Conservation (phyloP, 2,888 invertebrate species). For the Elegia similella region DNA sequence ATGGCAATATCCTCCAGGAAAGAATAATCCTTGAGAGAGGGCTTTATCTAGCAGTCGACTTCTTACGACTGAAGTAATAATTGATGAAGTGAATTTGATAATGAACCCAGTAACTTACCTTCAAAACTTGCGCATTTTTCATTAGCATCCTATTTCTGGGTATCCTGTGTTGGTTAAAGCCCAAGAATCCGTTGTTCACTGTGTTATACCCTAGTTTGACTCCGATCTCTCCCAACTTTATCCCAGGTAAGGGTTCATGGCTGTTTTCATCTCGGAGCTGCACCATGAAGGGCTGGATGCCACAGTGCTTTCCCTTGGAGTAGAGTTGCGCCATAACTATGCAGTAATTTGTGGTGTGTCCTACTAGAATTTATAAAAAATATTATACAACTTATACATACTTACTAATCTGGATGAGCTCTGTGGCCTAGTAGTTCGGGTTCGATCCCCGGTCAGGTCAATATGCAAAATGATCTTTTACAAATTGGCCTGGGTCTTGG, state of each 20-base stretch:
- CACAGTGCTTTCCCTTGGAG: slow-evolving; percentile 89
- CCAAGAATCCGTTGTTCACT: slow-evolving; percentile 95
- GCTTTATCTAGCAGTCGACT: too few species aligned
- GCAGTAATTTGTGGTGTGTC: slow-evolving; percentile 94
- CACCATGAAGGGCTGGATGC: slow-evolving; percentile 95
- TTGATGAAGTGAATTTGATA: too few species aligned
- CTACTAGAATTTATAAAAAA: slow-evolving; percentile 84
- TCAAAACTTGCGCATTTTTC: slow-evolving; percentile 92
- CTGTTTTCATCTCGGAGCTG: slow-evolving; percentile 94
- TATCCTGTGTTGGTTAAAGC: slow-evolving; percentile 92
- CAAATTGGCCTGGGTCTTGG: too few species aligned
- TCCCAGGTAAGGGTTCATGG: slow-evolving; percentile 91
- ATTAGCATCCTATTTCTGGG: slow-evolving; percentile 94
- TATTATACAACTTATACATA: background rate
- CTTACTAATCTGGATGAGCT: too few species aligned
- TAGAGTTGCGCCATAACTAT: slow-evolving; percentile 95
- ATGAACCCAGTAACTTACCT: too few species aligned
- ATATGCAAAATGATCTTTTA: too few species aligned
- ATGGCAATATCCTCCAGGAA: too few species aligned
- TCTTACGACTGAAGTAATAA: too few species aligned
- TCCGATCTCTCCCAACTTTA: slow-evolving; percentile 96
- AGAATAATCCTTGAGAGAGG: too few species aligned
- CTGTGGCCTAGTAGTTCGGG: too few species aligned
- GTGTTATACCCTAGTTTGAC: slow-evolving; percentile 94
- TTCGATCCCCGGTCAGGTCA: too few species aligned